Conservation (phyloP, 2,888 invertebrate species). For the Platycnemis pennipes region DNA sequence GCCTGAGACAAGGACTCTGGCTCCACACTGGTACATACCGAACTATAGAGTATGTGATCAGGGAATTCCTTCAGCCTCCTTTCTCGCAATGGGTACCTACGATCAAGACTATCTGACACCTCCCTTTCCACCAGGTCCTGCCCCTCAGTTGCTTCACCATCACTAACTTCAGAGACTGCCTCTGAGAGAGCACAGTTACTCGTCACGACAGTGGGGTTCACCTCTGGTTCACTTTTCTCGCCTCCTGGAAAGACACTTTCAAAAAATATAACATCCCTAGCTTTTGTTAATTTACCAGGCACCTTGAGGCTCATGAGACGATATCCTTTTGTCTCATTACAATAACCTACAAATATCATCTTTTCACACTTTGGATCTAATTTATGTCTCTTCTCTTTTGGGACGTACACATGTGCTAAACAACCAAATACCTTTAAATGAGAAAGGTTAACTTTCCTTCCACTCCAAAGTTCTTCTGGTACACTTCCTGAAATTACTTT, state of each 20-base stretch:
- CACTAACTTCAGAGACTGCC: background rate
- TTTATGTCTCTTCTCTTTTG: background rate
- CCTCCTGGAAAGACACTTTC: background rate
- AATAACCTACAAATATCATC: background rate
- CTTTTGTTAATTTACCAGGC: background rate
- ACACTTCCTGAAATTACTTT: too few species aligned
- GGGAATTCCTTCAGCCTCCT: background rate
- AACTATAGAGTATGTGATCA: conserved; percentile 3
- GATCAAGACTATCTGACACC: too few species aligned
- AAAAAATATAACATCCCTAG: background rate
- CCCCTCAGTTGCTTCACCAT: background rate
- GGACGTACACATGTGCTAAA: background rate
- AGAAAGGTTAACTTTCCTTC: too few species aligned
- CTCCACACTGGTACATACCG: background rate
- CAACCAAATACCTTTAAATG: too few species aligned
- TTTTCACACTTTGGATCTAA: background rate
- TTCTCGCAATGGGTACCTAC: conserved; percentile 7
- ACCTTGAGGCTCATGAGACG: background rate
- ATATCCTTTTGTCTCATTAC: background rate
- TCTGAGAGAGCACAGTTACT: background rate
- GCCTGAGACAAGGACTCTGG: background rate
- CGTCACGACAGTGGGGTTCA: background rate
- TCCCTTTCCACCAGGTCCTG: background rate
- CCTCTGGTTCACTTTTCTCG: background rate
- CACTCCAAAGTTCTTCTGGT: too few species aligned